These are phyloP conservation scores for Patella pellucida DNA, from an alignment of 2,888 invertebrate species.

Conservation along the genomic window DNA sequence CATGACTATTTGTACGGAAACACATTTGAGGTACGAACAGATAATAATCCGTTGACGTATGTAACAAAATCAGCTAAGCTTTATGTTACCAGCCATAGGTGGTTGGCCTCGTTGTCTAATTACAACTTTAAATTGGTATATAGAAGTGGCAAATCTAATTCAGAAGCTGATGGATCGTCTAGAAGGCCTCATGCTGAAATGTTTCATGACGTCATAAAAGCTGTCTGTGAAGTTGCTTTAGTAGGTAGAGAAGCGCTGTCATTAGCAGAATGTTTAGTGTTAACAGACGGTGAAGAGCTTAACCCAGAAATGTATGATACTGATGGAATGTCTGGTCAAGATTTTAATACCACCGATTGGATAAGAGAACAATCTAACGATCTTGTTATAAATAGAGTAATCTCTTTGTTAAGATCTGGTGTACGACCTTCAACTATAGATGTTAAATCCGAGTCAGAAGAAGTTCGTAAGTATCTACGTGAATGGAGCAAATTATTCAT, in stretches of 20 bases:
- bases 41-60: constrained; percentile 20
- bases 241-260: too few species aligned
- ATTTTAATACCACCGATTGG: background rate
- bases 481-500: background rate
- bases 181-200: constrained; percentile 6
- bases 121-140: constrained; percentile 19
- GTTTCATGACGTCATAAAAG: too few species aligned
- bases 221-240: too few species aligned
- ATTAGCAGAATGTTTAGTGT: too few species aligned
- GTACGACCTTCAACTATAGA: too few species aligned
- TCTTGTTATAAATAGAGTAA: background rate
- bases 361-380: background rate
- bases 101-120: constrained; percentile 3
- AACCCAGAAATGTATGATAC: too few species aligned
- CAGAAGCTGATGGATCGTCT: constrained; percentile 20
- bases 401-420: too few species aligned
- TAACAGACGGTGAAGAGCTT: too few species aligned
- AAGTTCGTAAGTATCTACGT: background rate
- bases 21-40: constrained; percentile 15
- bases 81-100: constrained; percentile 11
- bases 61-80: constrained; percentile 11
- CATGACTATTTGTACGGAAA: constrained; percentile 19
- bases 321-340: too few species aligned
- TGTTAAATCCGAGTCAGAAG: too few species aligned
- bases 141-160: constrained; percentile 18